Evolutionary conservation across 1,140 invertebrate species (phyloP).

Genomic region (Acromyrmex charruanus): DNA sequence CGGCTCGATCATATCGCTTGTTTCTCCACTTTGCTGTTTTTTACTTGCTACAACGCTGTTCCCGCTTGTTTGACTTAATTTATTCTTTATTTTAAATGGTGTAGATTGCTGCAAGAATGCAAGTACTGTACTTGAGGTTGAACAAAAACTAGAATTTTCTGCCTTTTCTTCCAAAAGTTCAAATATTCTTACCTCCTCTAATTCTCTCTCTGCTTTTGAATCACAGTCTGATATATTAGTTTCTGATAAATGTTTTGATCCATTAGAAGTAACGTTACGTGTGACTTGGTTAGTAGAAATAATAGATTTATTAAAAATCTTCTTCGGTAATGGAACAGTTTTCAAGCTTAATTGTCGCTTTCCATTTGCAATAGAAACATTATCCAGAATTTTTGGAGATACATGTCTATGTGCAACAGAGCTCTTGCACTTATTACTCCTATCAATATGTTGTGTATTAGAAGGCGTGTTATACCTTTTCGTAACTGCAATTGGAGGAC

Average conservation of each 20-base stretch:
- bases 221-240: slow-evolving; percentile 84
- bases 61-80: neutral
- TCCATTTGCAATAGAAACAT: slow-evolving; percentile 7
- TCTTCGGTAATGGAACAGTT: slow-evolving; percentile 74
- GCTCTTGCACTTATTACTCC: slow-evolving; percentile 73
- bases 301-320: slow-evolving; percentile 74
- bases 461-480: slow-evolving; percentile 82
- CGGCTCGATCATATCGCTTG: neutral
- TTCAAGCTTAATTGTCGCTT: slow-evolving; percentile 75
- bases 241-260: slow-evolving; percentile 72
- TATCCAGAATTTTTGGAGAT: slow-evolving; percentile 20
- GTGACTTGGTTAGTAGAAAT: slow-evolving; percentile 78
- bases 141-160: slow-evolving; percentile 90
- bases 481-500: neutral
- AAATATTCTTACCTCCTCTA: slow-evolving; percentile 90
- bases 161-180: slow-evolving; percentile 91
- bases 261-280: slow-evolving; percentile 67
- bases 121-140: slow-evolving; percentile 89
- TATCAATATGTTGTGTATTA: slow-evolving; percentile 25
- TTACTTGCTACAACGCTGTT: neutral
- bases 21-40: neutral
- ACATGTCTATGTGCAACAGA: slow-evolving; percentile 34
- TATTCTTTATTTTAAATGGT: slow-evolving; percentile 82
- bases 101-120: slow-evolving; percentile 87
- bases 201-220: slow-evolving; percentile 85